Conservation (phyloP, 2,113 vertebrate species). For the Picathartes gymnocephalus region DNA sequence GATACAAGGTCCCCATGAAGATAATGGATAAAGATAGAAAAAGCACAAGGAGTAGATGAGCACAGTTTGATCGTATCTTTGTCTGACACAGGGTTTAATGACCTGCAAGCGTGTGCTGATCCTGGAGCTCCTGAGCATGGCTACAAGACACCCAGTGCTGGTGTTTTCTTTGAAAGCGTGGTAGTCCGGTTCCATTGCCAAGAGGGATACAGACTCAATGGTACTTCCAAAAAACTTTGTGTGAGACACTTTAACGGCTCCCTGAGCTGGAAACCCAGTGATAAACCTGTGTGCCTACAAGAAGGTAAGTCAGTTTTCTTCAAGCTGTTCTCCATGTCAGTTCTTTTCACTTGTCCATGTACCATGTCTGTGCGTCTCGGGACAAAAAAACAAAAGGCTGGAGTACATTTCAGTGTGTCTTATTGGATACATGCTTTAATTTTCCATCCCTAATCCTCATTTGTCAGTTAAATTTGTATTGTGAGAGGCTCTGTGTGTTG, state of each 20-base stretch:
- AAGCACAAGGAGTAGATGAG: neutral
- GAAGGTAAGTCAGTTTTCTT: conserved; percentile 74
- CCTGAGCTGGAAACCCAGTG: conserved; percentile 80
- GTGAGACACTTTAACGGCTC: conserved; percentile 77
- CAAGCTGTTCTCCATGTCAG: neutral
- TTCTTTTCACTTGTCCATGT: neutral
- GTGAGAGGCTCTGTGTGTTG: neutral
- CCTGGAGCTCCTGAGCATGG: conserved; percentile 80
- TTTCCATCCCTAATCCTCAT: neutral
- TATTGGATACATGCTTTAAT: neutral
- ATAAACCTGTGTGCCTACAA: conserved; percentile 78
- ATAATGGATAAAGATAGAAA: neutral
- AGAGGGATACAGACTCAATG: conserved; percentile 81
- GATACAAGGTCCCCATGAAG: neutral
- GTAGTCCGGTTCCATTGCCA: conserved; percentile 80
- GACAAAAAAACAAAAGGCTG: neutral
- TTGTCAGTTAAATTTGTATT: neutral
- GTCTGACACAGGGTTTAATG: conserved; percentile 68
- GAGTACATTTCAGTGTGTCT: neutral
- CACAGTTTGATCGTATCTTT: conserved; percentile 1
- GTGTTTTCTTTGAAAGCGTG: conserved; percentile 78
- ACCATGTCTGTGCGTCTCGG: neutral
- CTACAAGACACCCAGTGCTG: conserved; percentile 72
- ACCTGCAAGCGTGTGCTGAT: conserved; percentile 74
- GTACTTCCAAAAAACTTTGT: conserved; percentile 80